phyloP scores from a whole-genome alignment of 1,140 invertebrate species.

The Aphaenogaster ashmeadi region DNA sequence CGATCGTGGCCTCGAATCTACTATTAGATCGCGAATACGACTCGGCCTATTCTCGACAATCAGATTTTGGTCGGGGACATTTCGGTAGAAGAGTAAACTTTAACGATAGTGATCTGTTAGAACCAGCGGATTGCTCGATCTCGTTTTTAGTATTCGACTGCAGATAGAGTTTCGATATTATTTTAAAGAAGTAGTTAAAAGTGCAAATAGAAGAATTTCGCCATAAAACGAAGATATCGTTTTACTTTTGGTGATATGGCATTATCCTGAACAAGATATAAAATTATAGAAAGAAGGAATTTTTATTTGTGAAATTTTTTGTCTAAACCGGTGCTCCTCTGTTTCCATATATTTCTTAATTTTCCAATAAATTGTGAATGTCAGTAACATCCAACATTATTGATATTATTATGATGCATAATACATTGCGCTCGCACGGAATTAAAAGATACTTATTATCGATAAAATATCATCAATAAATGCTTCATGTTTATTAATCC shows the following conservation, averaged over 20 bases:
- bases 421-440: not conserved
- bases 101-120: constrained; percentile 52
- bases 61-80: constrained; percentile 69
- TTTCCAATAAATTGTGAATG: constrained; percentile 6
- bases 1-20: constrained; percentile 74
- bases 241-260: not conserved
- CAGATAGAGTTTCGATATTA: constrained; percentile 1
- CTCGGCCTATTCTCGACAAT: constrained; percentile 74
- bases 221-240: not conserved
- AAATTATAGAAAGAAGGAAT: not conserved
- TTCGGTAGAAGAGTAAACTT: constrained; percentile 64
- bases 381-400: not conserved
- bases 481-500: constrained; percentile 40
- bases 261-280: not conserved
- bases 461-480: constrained; percentile 26
- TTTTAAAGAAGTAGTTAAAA: constrained; percentile 18
- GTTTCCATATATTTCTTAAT: not conserved
- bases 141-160: constrained; percentile 34
- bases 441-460: constrained; percentile 25
- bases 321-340: not conserved
- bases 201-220: constrained; percentile 3
- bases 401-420: constrained; percentile 33
- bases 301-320: not conserved
- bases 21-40: constrained; percentile 66
- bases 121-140: not conserved